These are phyloP conservation scores for Cerastoderma edule DNA, from an alignment of 2,888 invertebrate genomes.

Conservation along the genomic window DNA sequence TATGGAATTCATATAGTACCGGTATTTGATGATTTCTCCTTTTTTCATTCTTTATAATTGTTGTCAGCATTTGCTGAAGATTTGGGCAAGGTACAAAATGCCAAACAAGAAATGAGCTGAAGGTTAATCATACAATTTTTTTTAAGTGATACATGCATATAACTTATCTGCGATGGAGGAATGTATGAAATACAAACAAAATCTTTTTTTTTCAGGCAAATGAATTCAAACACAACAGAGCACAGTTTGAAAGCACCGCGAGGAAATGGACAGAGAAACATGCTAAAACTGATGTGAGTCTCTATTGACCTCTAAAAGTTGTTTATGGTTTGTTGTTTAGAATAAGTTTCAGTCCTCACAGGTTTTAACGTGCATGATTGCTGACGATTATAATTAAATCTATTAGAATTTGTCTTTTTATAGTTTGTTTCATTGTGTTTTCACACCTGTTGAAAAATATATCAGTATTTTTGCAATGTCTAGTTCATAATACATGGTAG, in stretches of 20 bases:
- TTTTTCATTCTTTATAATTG: no score
- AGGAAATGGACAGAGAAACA: constrained; percentile 85
- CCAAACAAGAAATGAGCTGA: no score
- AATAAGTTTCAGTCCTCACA: background rate
- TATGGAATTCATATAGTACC: no score
- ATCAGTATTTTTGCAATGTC: background rate
- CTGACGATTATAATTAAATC: background rate
- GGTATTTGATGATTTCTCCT: no score
- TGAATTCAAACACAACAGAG: constrained; percentile 88
- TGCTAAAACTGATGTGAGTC: constrained; percentile 61
- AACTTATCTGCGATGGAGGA: no score
- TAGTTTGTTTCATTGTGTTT: no score
- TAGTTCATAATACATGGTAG: background rate
- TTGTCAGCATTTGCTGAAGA: no score
- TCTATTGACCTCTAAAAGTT: background rate
- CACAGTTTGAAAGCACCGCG: constrained; percentile 87
- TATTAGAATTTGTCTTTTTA: background rate
- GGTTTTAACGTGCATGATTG: background rate
- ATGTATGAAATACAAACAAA: no score
- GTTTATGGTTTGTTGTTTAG: no score
- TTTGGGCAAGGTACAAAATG: no score
- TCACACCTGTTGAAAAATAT: background rate
- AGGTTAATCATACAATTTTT: no score
- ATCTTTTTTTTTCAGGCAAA: constrained; percentile 84
- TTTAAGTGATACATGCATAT: no score